These are phyloP conservation scores for Lepilemur septentrionalis DNA, from an alignment of 2,797 vertebrate species.

Conservation along the genomic window DNA sequence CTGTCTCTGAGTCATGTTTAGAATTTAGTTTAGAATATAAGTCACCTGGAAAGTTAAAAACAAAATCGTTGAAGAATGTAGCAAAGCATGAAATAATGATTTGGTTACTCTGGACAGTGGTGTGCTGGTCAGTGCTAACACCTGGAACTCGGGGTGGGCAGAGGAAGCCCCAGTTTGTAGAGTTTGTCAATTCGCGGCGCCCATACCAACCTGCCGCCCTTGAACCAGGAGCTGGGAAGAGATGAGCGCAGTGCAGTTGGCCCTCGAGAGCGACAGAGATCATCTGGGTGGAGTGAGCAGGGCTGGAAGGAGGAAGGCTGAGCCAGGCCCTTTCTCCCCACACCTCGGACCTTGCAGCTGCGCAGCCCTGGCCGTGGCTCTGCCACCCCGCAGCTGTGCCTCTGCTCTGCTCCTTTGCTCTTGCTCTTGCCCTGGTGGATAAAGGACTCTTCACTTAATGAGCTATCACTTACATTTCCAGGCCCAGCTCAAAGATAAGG, in stretches of 20 bases:
- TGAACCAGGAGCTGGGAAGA: not conserved
- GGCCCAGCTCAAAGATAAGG: not conserved
- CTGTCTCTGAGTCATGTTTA: not conserved
- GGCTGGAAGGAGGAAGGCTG: not conserved
- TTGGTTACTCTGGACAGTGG: not conserved
- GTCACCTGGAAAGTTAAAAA: not conserved
- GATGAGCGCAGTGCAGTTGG: not conserved
- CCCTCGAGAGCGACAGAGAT: not conserved
- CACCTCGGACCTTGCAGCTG: not conserved
- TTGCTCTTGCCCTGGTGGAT: not conserved
- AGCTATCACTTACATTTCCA: not conserved
- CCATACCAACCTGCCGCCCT: not conserved
- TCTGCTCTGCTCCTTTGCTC: not conserved
- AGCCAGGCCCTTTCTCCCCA: not conserved
- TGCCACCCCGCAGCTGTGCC: not conserved
- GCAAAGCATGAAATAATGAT: not conserved
- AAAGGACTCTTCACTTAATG: not conserved
- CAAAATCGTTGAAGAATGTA: not conserved
- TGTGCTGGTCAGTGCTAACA: not conserved
- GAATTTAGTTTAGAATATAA: constrained; percentile 4
- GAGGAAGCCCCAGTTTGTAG: not conserved
- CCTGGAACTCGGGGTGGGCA: too few relatives aligned
- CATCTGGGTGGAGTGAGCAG: not conserved
- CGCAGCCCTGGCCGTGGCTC: not conserved
- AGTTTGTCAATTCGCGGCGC: not conserved